Evolutionary conservation across 2,888 invertebrate species (phyloP), one percentile per base, ranked within the genome.

Genomic region (Brachycybe producta): DNA sequence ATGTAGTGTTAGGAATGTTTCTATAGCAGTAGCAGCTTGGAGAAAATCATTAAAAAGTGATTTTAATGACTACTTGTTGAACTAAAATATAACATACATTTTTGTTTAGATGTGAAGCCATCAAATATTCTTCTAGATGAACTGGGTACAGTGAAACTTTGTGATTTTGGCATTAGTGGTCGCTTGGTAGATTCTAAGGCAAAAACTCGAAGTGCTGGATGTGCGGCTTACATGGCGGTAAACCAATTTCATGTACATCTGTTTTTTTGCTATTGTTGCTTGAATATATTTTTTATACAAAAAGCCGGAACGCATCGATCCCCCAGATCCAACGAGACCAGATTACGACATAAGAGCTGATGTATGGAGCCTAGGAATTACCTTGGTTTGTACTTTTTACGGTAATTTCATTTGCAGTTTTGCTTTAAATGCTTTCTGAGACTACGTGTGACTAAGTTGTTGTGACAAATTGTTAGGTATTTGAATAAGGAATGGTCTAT

Each of bases 141-240:
- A 69, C 80, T 80, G 64, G 97, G 97, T 19, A 85, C 85, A 62
- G 87, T 98, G 7, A 98, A 99, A 70, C 74, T 98, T 30, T 99
- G 98, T 73, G 98, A 99, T 77, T 98, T 98, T 74, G 98, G 98
- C 58, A 98, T 98, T 67, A 95, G 95, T 66, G 98, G 97, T 19
- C 79, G 92, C 54, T 76, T 98, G 54, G 95, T 97, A 30, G 95
- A 97, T 73, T 97, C 95, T 43, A 92, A 94, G 74, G 97, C 95
- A 2, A 91, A 90, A 70, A 95, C 95, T 19, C 75, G 92, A 63
- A 91, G 88, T 66, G 94, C 91, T 2, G 97, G 95, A 36, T 97
- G 95, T 72, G 92, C 94, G n/a, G 95, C 94, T 1, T 98, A 97
- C 63, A 91, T 97, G 92, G 94, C 97, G 61, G 94, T 94, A 67